Conservation (phyloP, 2,113 vertebrate genomes). For the Crotalus viridis region DNA sequence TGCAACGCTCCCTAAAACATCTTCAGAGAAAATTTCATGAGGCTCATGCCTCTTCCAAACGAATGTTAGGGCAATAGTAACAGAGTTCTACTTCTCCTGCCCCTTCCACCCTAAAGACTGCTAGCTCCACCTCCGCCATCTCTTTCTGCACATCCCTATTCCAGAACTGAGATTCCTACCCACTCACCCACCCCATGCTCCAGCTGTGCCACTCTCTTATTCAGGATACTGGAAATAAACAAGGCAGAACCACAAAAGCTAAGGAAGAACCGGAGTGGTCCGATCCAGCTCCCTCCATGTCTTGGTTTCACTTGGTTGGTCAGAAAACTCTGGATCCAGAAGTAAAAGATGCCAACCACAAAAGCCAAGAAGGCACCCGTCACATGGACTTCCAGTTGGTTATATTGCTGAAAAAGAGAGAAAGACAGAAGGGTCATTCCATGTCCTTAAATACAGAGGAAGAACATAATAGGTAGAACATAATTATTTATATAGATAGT, state of each 20-base stretch:
- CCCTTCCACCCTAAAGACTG: background rate
- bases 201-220: background rate
- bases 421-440: background rate
- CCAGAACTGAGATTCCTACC: background rate
- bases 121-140: background rate
- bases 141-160: background rate
- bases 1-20: background rate
- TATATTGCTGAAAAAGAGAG: constrained; percentile 64
- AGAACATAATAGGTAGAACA: background rate
- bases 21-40: background rate
- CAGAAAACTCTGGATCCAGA: constrained; percentile 78
- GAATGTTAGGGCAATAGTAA: background rate
- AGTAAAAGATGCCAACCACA: constrained; percentile 71
- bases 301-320: constrained; percentile 59
- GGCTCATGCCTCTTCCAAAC: background rate
- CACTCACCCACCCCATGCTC: background rate
- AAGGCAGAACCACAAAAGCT: constrained; percentile 61
- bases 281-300: constrained; percentile 62
- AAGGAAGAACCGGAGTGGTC: constrained; percentile 55
- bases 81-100: background rate
- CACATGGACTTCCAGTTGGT: constrained; percentile 64
- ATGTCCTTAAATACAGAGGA: background rate
- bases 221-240: constrained; percentile 80
- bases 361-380: constrained; percentile 76
- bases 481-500: background rate